Percentiles rank a stretch among this genome's conserved stretches.
Conservation (phyloP, 1,140 invertebrate genomes). For the Bombus vancouverensis region DNA sequence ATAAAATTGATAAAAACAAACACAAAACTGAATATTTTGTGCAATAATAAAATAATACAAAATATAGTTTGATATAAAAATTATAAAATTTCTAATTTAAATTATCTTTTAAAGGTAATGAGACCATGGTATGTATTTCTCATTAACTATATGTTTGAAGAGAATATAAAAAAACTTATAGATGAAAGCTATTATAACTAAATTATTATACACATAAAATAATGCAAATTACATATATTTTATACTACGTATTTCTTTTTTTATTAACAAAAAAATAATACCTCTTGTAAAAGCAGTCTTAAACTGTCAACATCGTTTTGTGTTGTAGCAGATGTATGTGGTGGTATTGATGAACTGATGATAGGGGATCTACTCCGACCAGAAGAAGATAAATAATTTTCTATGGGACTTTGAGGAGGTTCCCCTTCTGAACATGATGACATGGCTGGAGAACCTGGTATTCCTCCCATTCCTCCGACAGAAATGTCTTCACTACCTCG, state of each 20-base stretch:
- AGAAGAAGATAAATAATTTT: conserved; percentile 73
- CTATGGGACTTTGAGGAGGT: conserved; percentile 78
- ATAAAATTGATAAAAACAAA: conserved; percentile 5
- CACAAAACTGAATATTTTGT: conserved; percentile 12
- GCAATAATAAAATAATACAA: conserved; percentile 23
- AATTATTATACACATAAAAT: not conserved
- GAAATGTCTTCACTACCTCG: conserved; percentile 71
- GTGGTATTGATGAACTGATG: conserved; percentile 76
- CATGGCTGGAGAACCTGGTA: conserved; percentile 78
- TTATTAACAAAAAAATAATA: conserved; percentile 60
- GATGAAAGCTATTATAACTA: conserved; percentile 1
- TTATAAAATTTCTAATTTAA: not conserved
- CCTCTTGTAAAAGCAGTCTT: conserved; percentile 78
- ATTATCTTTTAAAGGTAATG: conserved; percentile 17
- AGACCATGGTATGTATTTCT: conserved; percentile 47
- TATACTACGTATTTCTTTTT: not conserved
- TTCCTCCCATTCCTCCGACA: conserved; percentile 68
- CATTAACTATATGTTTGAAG: conserved; percentile 29
- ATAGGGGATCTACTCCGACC: conserved; percentile 78
- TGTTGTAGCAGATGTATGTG: conserved; percentile 62
- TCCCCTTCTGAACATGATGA: conserved; percentile 80
- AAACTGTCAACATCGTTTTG: conserved; percentile 79
- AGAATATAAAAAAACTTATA: not conserved
- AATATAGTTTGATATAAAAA: not conserved
- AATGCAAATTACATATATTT: not conserved